phyloP scores from a whole-genome alignment of 1,140 invertebrate species.

The Cheumatopsyche charites region DNA sequence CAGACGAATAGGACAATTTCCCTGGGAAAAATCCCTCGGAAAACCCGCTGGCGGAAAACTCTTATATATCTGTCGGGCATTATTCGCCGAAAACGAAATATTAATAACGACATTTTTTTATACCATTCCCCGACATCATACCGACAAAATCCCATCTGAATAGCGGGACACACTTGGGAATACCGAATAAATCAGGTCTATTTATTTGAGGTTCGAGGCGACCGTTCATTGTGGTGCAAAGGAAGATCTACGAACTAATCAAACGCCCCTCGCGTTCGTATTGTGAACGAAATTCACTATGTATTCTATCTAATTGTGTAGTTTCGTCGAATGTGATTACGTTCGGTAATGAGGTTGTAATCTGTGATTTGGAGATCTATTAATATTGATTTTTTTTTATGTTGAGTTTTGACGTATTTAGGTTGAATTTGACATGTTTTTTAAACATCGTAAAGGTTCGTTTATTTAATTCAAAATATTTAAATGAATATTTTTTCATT shows the following conservation, averaged over 20 bases:
- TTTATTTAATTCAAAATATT: too few species aligned
- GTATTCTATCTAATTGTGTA: background rate
- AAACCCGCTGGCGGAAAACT: too few species aligned
- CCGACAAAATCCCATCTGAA: slow-evolving; percentile 4
- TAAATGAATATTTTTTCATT: too few species aligned
- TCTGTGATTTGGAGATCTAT: too few species aligned
- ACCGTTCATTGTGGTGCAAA: slow-evolving; percentile 14
- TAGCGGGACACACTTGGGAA: slow-evolving; percentile 15
- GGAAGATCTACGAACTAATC: slow-evolving; percentile 41
- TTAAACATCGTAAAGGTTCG: too few species aligned
- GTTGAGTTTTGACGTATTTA: too few species aligned
- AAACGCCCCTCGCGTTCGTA: slow-evolving; percentile 33
- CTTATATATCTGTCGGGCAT: slow-evolving; percentile 23
- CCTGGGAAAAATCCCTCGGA: too few species aligned
- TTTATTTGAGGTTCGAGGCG: slow-evolving; percentile 35
- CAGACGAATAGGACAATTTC: too few species aligned
- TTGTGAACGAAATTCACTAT: slow-evolving; percentile 27
- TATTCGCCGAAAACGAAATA: slow-evolving; percentile 5
- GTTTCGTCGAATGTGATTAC: background rate
- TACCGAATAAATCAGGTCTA: slow-evolving; percentile 40
- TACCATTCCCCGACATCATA: background rate
- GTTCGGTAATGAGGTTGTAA: background rate
- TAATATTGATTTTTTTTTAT: too few species aligned
- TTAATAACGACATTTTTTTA: slow-evolving; percentile 10
- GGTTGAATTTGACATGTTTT: too few species aligned